Percentiles rank a stretch among this genome's conserved stretches.
These are phyloP conservation scores for Dasypolia templi DNA, from an alignment of 2,888 invertebrate species.

Conservation along the genomic window DNA sequence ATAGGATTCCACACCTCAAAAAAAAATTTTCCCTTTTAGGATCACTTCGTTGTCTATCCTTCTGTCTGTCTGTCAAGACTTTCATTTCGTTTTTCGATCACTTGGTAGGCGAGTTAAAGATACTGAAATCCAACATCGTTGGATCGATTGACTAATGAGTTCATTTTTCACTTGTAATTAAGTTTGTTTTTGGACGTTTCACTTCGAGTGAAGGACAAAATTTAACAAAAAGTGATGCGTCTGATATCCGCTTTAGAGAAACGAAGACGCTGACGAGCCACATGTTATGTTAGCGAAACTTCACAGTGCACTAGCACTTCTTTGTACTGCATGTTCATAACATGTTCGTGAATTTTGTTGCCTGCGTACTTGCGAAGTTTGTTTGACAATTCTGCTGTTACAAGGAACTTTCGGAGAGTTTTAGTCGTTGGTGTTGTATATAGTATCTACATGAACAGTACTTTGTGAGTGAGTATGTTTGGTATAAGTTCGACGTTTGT, in stretches of 20 bases:
- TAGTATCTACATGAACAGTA: not conserved
- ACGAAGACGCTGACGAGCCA: constrained; percentile 6
- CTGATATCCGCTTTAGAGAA: not conserved
- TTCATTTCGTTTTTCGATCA: not conserved
- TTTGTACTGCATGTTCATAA: constrained; percentile 52
- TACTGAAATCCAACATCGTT: no score
- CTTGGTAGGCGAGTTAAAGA: not conserved
- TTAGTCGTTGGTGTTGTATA: constrained; percentile 7
- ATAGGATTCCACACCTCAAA: no score
- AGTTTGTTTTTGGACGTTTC: not conserved
- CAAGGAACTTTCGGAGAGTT: constrained; percentile 35
- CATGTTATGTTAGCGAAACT: constrained; percentile 29
- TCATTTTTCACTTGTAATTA: not conserved
- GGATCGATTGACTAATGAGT: no score
- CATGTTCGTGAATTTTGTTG: constrained; percentile 54
- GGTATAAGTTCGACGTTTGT: not conserved
- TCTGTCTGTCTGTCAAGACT: no score
- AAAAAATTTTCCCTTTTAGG: not conserved
- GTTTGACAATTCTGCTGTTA: constrained; percentile 46
- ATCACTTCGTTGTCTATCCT: no score
- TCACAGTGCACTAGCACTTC: constrained; percentile 42
- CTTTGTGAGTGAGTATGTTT: not conserved
- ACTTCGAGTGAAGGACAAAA: not conserved
- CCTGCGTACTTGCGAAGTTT: constrained; percentile 43
- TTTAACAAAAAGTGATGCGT: not conserved